These are phyloP conservation scores for Trachelus troglodyta DNA, from an alignment of 2,888 invertebrate species.

Conservation along the genomic window DNA sequence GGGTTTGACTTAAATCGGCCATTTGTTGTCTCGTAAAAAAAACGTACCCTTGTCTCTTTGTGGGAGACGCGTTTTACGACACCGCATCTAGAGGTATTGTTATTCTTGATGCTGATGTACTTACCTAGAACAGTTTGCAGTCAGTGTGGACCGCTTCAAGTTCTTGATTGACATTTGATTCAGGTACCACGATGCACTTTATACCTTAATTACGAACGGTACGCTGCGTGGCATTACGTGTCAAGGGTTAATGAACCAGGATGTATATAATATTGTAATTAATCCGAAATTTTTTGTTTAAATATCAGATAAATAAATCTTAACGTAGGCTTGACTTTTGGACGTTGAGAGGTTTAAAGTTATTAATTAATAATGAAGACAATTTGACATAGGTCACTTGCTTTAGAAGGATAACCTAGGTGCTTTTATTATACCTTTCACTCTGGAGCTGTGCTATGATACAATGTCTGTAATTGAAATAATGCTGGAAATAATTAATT, in stretches of 20 bases:
- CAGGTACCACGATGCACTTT: neutral
- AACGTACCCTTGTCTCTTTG: neutral
- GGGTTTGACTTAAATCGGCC: slow-evolving; percentile 32
- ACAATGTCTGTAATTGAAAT: neutral
- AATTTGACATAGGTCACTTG: neutral
- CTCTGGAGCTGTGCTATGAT: neutral
- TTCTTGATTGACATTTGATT: neutral
- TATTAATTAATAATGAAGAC: neutral
- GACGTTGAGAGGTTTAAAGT: neutral
- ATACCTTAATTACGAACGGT: neutral
- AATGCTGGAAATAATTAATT: neutral
- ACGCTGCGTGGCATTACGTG: neutral
- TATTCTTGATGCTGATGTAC: neutral
- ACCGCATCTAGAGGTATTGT: neutral
- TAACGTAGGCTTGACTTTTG: neutral
- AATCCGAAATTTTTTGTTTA: neutral
- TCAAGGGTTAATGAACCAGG: neutral
- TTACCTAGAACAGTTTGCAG: neutral
- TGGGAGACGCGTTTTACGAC: neutral
- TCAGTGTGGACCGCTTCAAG: neutral
- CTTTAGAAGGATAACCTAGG: neutral
- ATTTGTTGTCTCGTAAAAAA: slow-evolving; percentile 27
- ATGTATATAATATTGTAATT: neutral
- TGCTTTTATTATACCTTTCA: neutral
- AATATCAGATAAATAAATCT: neutral